phyloP scores from a whole-genome alignment of 1,140 invertebrate species.

The Solenopsis fugax region DNA sequence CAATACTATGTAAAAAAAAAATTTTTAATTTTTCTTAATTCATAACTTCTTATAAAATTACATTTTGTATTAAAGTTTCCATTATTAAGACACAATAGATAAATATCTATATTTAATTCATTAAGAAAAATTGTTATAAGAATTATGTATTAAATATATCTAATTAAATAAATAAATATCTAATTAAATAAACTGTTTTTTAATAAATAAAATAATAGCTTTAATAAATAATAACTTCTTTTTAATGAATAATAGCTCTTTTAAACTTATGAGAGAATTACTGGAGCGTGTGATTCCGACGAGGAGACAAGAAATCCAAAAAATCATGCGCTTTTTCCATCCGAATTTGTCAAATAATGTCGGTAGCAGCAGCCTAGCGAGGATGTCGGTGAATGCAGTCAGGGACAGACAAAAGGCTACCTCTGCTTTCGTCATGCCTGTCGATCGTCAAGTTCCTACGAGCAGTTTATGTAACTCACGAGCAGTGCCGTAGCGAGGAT shows the following conservation, averaged over 20 bases:
- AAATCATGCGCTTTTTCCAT: constrained; percentile 90
- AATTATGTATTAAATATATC: too few species aligned
- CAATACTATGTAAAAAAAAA: constrained; percentile 83
- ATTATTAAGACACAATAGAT: background rate
- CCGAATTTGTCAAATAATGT: constrained; percentile 90
- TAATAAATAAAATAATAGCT: background rate
- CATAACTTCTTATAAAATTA: background rate
- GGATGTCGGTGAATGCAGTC: constrained; percentile 91
- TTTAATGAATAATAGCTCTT: background rate
- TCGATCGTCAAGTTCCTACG: constrained; percentile 72
- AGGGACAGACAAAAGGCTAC: constrained; percentile 91
- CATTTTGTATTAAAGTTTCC: background rate
- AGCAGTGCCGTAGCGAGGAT: constrained; percentile 67
- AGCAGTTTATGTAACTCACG: constrained; percentile 63
- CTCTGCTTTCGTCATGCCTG: constrained; percentile 87
- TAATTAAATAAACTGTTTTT: too few species aligned
- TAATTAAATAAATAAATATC: too few species aligned
- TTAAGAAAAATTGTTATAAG: background rate
- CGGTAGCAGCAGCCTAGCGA: constrained; percentile 90
- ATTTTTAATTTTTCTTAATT: background rate
- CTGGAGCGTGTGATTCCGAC: constrained; percentile 90
- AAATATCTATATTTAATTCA: background rate
- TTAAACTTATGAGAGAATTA: constrained; percentile 84
- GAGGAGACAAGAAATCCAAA: constrained; percentile 90
- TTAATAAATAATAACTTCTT: too few species aligned